Evolutionary conservation across 2,113 vertebrate species (phyloP), one percentile per base, ranked within the genome.

Genomic region (Collichthys lucidus): DNA sequence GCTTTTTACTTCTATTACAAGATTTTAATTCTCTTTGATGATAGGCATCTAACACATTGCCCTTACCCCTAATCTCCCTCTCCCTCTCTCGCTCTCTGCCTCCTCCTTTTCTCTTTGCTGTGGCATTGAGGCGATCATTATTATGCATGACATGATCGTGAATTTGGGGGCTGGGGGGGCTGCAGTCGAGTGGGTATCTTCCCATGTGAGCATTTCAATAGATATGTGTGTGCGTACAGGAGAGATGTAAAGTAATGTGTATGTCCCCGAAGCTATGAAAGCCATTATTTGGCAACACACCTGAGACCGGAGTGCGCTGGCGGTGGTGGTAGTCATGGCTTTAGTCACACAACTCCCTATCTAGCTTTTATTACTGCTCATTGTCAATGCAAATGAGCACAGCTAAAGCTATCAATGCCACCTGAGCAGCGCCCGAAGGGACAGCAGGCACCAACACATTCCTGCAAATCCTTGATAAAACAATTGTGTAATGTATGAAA

Each of bases 21-120:
- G 76, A 91, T 85, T 86, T 86, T 76, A 91, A 91, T 89, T 91
- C 80, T 84, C 85, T 93, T 91, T 88, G 73, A 91, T 92, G 87
- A 92, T 87, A 79, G 79, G 79, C 82, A 89, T 88, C 82, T 71
- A 91, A 87, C 79, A 85, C 56, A 24, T 40, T 78, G 77, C 78
- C 77, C 81, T 82, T 88, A 86, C 77, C 83, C 78, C 59, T 57
- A 79, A 74, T 88, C 70, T 61, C 40, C 66, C 57, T 52, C 60
- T 70, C 35, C 35, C 53, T 49, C 57, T 52, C 60, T 67, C 35
- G 7, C 53, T 49, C n/a, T 55, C 68, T 81, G 12, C 26, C 62
- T 63, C 65, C 70, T 79, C 44, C 20, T 66, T 44, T 76, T 85
- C 77, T 67, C 66, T 79, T 69, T 57, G 66, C 82, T 22, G 26